A percentile compares a stretch with the other conserved stretches of the same genome.
Conservation (phyloP, 2,113 vertebrate genomes). For the Polyodon spathula region DNA sequence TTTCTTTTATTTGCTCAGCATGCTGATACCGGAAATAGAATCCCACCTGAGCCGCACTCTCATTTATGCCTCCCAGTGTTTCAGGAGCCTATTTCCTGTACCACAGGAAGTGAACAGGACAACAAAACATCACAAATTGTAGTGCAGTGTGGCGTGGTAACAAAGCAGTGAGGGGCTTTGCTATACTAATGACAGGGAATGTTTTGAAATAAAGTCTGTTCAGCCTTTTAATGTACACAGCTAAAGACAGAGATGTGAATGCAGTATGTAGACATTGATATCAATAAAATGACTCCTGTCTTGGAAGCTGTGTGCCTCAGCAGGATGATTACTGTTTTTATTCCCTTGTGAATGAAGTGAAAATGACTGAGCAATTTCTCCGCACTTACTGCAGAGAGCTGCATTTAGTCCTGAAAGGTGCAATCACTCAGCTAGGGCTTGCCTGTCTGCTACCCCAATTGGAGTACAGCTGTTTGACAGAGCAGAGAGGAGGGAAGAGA, state of each 20-base stretch:
- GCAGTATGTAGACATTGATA: background rate
- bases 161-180: too few relatives aligned
- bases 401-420: background rate
- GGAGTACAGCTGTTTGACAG: slow-evolving; percentile 4
- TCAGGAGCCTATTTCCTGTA: too few relatives aligned
- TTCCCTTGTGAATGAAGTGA: background rate
- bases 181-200: too few relatives aligned
- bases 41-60: too few relatives aligned
- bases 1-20: too few relatives aligned
- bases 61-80: too few relatives aligned
- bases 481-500: background rate
- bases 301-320: background rate
- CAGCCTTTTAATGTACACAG: too few relatives aligned
- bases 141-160: too few relatives aligned
- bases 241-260: background rate
- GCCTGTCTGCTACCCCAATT: background rate
- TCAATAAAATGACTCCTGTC: background rate
- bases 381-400: background rate
- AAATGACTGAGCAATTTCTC: slow-evolving; percentile 12
- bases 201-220: too few relatives aligned
- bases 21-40: too few relatives aligned
- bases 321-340: slow-evolving; percentile 2
- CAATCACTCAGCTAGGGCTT: background rate
- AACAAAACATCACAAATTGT: too few relatives aligned
- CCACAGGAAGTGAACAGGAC: too few relatives aligned